Evolutionary conservation across 2,113 vertebrate genomes (phyloP).

Genomic region (Galbula dea): DNA sequence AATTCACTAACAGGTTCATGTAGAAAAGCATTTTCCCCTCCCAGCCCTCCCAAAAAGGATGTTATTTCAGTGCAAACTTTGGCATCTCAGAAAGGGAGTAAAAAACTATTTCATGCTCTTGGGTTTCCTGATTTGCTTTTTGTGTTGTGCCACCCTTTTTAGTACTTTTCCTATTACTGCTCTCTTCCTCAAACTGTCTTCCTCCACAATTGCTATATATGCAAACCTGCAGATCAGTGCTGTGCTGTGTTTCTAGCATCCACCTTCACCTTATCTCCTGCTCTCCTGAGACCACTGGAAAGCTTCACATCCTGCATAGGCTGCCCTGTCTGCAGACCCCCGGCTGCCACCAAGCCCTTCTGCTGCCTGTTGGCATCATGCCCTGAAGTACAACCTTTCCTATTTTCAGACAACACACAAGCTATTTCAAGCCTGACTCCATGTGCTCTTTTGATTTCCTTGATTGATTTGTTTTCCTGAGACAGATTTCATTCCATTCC

Average conservation of each 20-base stretch:
- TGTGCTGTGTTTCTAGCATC: background rate
- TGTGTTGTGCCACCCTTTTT: background rate
- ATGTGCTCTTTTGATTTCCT: background rate
- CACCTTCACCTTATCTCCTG: background rate
- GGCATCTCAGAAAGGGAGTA: constrained; percentile 22
- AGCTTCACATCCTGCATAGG: fast-evolving
- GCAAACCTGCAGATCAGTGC: fast-evolving
- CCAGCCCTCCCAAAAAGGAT: background rate
- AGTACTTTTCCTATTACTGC: background rate
- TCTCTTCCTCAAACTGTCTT: background rate
- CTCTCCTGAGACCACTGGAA: background rate
- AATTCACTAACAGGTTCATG: background rate
- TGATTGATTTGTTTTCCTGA: background rate
- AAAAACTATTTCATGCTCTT: background rate
- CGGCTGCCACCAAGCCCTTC: fast-evolving
- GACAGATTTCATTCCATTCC: background rate
- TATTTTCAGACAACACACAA: background rate
- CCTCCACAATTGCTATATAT: background rate
- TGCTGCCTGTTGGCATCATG: background rate
- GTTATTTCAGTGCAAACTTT: background rate
- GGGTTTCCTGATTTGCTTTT: background rate
- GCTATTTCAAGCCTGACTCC: background rate
- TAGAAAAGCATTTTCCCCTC: background rate
- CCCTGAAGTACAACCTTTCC: background rate
- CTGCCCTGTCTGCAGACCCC: fast-evolving